A percentile compares a stretch with the other conserved stretches of the same genome.
Conservation (phyloP, 2,797 vertebrate genomes). For the Limnodromus scolopaceus region DNA sequence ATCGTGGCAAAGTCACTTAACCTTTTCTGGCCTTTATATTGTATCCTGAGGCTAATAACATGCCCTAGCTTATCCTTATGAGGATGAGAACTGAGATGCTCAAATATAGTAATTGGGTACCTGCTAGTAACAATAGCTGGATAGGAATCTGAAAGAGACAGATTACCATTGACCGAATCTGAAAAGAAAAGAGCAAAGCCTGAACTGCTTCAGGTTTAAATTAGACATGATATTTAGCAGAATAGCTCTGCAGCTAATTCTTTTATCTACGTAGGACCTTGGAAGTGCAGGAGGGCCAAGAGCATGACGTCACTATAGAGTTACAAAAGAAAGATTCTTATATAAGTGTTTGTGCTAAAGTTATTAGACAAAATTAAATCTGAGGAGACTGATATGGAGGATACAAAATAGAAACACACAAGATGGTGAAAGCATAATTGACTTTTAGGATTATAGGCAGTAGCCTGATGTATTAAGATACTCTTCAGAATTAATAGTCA, state of each 20-base stretch:
- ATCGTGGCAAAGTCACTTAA: background rate
- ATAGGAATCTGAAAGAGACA: background rate
- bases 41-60: background rate
- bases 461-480: background rate
- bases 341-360: background rate
- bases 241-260: background rate
- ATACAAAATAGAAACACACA: background rate
- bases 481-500: background rate
- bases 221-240: background rate
- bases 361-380: background rate
- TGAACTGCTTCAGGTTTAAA: background rate
- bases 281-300: background rate
- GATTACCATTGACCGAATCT: background rate
- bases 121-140: background rate
- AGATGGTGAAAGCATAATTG: background rate
- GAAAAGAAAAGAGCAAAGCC: background rate
- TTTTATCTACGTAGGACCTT: background rate
- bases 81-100: background rate
- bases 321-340: background rate
- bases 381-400: background rate
- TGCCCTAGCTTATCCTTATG: background rate
- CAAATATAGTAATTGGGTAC: background rate
- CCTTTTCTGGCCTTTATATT: background rate
- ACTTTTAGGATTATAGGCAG: background rate
- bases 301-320: background rate